These are phyloP conservation scores for Drosophila kanapiae DNA, from an alignment of 1,140 invertebrate species.

Conservation along the genomic window DNA sequence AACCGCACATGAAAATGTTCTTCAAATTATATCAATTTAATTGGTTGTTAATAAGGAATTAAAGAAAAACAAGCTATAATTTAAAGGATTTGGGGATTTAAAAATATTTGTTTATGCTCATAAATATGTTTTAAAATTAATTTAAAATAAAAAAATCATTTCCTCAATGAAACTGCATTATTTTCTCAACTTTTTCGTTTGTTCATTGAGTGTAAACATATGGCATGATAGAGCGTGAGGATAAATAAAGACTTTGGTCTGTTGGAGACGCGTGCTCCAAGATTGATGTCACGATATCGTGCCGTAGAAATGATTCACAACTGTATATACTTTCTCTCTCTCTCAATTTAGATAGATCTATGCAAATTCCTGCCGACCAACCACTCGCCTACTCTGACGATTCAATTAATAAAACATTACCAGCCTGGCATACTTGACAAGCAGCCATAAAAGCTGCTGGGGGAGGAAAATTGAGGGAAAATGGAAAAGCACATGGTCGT, in stretches of 20 bases:
- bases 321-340: constrained; percentile 8
- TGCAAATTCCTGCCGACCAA: constrained; percentile 20
- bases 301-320: constrained; percentile 9
- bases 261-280: constrained; percentile 10
- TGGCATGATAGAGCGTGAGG: constrained; percentile 1
- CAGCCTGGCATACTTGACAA: constrained; percentile 22
- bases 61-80: not conserved
- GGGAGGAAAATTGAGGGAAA: not conserved
- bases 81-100: not conserved
- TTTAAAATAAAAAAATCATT: not conserved
- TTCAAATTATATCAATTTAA: constrained; percentile 10
- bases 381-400: constrained; percentile 11
- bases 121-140: not conserved
- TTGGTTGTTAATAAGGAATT: constrained; percentile 2
- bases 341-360: constrained; percentile 17
- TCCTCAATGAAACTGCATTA: constrained; percentile 7
- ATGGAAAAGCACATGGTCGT: constrained; percentile 2
- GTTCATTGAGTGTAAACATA: constrained; percentile 9
- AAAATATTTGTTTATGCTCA: not conserved
- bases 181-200: not conserved
- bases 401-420: constrained; percentile 70
- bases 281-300: constrained; percentile 33
- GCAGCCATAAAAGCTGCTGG: constrained; percentile 14
- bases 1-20: not conserved
- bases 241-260: not conserved